A percentile compares a stretch with the other conserved stretches of the same genome.
Conservation (phyloP, 1,140 invertebrate genomes). For the Epicauta chinensis region DNA sequence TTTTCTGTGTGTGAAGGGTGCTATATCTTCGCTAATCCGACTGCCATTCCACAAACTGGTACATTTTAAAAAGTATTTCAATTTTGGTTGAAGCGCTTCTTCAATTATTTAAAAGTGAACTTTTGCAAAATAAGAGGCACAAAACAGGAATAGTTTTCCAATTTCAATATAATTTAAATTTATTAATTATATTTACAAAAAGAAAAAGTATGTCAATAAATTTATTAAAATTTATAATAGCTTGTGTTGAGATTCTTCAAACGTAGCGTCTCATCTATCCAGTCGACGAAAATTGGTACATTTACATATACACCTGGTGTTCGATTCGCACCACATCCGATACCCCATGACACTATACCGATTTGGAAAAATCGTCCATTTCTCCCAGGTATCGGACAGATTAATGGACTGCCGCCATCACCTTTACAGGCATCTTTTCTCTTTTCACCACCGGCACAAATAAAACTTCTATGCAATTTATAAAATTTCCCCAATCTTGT, state of each 20-base stretch:
- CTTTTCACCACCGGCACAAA: constrained; percentile 63
- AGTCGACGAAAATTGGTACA: constrained; percentile 50
- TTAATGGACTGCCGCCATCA: constrained; percentile 54
- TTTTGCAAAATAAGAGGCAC: too few species aligned
- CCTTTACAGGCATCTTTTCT: constrained; percentile 65
- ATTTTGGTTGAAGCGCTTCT: too few species aligned
- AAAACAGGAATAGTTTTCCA: too few species aligned
- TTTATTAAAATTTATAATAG: constrained; percentile 22
- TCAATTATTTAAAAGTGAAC: too few species aligned
- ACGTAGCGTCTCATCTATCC: constrained; percentile 51
- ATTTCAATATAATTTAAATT: too few species aligned
- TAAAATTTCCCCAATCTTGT: constrained; percentile 58
- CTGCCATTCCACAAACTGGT: too few species aligned
- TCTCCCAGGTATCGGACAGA: constrained; percentile 47
- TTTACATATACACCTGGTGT: constrained; percentile 65
- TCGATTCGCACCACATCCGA: constrained; percentile 53
- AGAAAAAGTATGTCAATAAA: too few species aligned
- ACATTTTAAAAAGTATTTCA: too few species aligned
- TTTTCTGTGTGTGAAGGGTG: too few species aligned
- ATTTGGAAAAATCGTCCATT: constrained; percentile 45
- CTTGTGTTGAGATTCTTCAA: constrained; percentile 20
- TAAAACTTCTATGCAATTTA: constrained; percentile 55
- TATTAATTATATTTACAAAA: too few species aligned
- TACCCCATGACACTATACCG: constrained; percentile 66
- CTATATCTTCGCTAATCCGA: too few species aligned